Evolutionary conservation across 2,113 vertebrate species (phyloP).

Genomic region (Oenanthe oenanthe): DNA sequence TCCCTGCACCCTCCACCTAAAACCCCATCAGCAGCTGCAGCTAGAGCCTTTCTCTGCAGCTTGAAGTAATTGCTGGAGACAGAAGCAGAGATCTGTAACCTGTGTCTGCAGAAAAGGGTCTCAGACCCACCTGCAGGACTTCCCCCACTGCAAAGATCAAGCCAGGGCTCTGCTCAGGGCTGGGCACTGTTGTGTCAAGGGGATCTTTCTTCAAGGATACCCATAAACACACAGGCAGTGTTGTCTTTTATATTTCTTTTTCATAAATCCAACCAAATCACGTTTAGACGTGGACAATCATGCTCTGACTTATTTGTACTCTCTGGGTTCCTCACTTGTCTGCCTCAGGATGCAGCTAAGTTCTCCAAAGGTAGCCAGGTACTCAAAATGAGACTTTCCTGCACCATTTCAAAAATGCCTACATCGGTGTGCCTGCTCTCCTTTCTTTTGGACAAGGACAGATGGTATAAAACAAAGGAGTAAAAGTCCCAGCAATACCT

Average conservation of each 20-base stretch:
- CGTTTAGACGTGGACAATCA: neutral
- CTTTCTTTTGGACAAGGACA: neutral
- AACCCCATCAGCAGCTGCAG: neutral
- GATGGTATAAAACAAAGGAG: neutral
- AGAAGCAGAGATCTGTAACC: neutral
- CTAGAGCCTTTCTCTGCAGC: neutral
- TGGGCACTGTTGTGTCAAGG: neutral
- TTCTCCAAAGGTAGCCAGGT: neutral
- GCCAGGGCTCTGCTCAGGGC: neutral
- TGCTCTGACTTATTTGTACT: neutral
- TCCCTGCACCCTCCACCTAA: neutral
- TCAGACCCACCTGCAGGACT: neutral
- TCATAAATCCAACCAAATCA: neutral
- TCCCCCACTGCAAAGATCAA: neutral
- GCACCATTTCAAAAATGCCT: neutral
- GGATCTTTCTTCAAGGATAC: neutral
- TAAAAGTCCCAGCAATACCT: neutral
- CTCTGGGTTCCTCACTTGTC: neutral
- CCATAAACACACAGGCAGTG: rapidly evolving
- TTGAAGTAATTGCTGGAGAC: neutral
- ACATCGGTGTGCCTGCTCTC: neutral
- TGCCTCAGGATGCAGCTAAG: neutral
- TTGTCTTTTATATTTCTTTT: neutral
- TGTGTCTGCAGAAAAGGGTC: neutral
- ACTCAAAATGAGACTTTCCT: neutral